Evolutionary conservation across 2,888 invertebrate genomes (phyloP).

Genomic region (Sepioteuthis lessoniana): DNA sequence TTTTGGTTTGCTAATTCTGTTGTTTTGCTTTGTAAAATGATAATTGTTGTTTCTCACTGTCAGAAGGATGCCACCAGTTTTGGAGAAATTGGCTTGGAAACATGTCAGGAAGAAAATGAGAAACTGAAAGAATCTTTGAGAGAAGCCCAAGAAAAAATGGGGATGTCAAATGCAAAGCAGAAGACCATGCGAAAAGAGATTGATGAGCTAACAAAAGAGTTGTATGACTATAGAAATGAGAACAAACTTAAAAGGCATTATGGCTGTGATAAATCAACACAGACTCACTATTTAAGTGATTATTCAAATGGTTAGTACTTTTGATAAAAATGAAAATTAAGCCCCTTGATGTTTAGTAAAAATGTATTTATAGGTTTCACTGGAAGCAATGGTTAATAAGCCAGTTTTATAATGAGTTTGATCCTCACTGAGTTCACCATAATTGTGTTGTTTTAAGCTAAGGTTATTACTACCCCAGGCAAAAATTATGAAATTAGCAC

Average conservation of each 20-base stretch:
- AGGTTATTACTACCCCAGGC: too few species aligned
- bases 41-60: not conserved
- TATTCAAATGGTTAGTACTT: not conserved
- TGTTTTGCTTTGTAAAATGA: not conserved
- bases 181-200: slow-evolving; percentile 42
- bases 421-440: too few species aligned
- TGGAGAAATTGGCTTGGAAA: not conserved
- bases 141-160: not conserved
- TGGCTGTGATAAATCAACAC: slow-evolving; percentile 42
- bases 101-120: not conserved
- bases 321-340: not conserved
- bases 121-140: not conserved
- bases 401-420: too few species aligned
- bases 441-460: too few species aligned
- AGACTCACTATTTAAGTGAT: not conserved
- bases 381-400: too few species aligned
- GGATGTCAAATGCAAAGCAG: not conserved
- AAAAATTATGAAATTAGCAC: too few species aligned
- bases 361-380: too few species aligned
- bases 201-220: not conserved
- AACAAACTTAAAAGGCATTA: not conserved
- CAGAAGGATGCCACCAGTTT: not conserved
- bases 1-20: not conserved
- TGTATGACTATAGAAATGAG: not conserved
- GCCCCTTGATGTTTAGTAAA: not conserved